Evolutionary conservation across 1,140 invertebrate species (phyloP).

Genomic region (Ostrea denselamellosa): DNA sequence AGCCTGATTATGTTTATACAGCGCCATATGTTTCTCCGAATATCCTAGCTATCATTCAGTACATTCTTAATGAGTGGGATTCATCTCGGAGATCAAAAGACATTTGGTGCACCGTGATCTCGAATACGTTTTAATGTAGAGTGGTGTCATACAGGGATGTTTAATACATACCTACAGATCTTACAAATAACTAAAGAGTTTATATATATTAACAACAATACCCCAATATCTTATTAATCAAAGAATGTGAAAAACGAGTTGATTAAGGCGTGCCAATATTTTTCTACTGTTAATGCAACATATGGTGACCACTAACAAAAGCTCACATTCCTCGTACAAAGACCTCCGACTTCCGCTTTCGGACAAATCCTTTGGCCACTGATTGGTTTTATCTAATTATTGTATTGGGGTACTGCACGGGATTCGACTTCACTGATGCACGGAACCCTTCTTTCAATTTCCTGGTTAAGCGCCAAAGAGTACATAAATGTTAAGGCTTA

Average conservation of each 20-base stretch:
- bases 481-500: not conserved
- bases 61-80: constrained; percentile 19
- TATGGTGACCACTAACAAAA: no score
- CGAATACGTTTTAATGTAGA: not conserved
- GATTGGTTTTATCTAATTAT: not conserved
- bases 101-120: not conserved
- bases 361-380: not conserved
- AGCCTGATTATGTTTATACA: not conserved
- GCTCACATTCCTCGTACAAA: not conserved
- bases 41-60: constrained; percentile 23
- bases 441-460: not conserved
- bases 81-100: constrained; percentile 16
- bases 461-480: not conserved
- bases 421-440: not conserved
- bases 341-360: not conserved
- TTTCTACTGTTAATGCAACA: no score
- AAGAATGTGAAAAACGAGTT: no score
- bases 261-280: no score
- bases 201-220: no score
- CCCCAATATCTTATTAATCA: no score
- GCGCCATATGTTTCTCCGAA: constrained; percentile 18
- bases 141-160: not conserved
- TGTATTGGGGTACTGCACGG: not conserved
- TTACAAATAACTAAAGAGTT: no score
- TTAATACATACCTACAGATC: no score